Evolutionary conservation across 2,888 invertebrate genomes (phyloP).

Genomic region (Ophion obscuratus): DNA sequence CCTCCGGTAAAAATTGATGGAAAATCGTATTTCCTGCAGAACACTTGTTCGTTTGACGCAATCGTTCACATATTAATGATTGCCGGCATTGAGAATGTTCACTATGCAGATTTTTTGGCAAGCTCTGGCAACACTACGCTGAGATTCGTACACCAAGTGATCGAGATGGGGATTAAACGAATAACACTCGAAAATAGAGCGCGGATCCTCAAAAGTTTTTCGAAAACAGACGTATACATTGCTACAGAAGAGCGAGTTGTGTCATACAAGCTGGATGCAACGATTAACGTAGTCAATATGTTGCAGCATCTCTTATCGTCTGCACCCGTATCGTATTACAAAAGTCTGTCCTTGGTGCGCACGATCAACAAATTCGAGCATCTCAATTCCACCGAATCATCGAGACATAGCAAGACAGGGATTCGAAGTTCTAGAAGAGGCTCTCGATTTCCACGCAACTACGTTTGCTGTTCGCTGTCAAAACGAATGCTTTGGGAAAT

Average conservation of each 20-base stretch:
- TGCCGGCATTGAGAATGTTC: conserved; percentile 16
- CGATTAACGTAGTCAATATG: not conserved
- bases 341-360: not conserved
- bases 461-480: not conserved
- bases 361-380: not conserved
- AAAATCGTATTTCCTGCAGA: conserved; percentile 4
- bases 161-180: too few species aligned
- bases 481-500: not conserved
- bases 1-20: not conserved
- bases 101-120: conserved; percentile 25
- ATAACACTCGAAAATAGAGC: too few species aligned
- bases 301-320: not conserved
- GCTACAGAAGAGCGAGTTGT: not conserved
- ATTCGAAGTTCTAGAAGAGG: conserved; percentile 11
- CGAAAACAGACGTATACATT: too few species aligned
- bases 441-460: not conserved
- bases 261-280: not conserved
- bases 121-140: not conserved
- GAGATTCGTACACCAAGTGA: too few species aligned
- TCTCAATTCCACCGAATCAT: conserved; percentile 9
- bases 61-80: conserved; percentile 31
- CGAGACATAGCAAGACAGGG: not conserved
- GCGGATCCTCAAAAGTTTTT: too few species aligned
- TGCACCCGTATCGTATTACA: not conserved
- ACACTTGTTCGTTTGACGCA: conserved; percentile 49